Conservation (phyloP, 2,113 vertebrate species). For the Lanius collurio region DNA sequence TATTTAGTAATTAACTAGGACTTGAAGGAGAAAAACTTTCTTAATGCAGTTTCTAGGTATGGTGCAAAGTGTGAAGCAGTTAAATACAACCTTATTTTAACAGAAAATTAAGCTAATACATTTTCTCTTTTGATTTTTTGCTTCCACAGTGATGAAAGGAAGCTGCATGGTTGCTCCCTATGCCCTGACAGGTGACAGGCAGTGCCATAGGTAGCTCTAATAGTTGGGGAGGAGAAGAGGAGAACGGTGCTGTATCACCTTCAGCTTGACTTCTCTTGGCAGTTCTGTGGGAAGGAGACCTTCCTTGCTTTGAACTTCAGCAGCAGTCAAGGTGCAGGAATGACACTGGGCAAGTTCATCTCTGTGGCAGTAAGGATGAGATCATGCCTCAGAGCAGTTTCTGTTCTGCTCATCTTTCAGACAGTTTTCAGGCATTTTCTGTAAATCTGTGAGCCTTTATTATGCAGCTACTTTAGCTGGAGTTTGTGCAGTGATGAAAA, state of each 20-base stretch:
- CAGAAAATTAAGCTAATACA: not conserved
- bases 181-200: not conserved
- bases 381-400: not conserved
- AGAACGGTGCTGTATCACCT: not conserved
- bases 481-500: slow-evolving; percentile 24
- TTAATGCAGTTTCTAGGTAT: not conserved
- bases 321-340: not conserved
- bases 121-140: not conserved
- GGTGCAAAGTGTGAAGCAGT: not conserved
- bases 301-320: not conserved
- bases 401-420: slow-evolving; percentile 9
- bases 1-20: not conserved
- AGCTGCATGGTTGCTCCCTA: not conserved
- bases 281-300: not conserved
- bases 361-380: not conserved
- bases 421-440: slow-evolving; percentile 19
- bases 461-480: slow-evolving; percentile 13
- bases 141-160: not conserved
- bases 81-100: not conserved
- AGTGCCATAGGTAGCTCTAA: not conserved
- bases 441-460: slow-evolving; percentile 17
- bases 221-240: not conserved
- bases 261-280: not conserved
- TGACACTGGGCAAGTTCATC: not conserved
- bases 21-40: not conserved